These are phyloP conservation scores for Acrocephalus arundinaceus DNA, from an alignment of 2,113 vertebrate species.

Conservation along the genomic window DNA sequence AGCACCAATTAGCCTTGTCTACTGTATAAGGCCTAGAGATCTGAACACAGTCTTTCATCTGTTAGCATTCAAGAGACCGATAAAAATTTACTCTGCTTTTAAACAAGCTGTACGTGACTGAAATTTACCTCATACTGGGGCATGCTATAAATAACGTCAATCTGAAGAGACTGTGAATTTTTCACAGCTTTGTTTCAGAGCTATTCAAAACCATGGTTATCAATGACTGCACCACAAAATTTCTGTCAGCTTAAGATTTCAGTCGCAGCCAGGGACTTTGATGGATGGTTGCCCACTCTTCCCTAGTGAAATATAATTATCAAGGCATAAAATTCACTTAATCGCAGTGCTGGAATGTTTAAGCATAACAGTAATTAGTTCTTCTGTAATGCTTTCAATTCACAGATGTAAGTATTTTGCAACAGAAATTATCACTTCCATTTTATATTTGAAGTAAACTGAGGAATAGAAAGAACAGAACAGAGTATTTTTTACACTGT, in stretches of 20 bases:
- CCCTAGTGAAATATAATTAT: constrained; percentile 38
- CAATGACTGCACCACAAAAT: constrained; percentile 70
- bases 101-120: constrained; percentile 70
- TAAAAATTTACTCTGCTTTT: constrained; percentile 74
- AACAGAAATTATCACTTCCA: constrained; percentile 17
- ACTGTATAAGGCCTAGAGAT: constrained; percentile 51
- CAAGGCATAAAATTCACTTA: constrained; percentile 40
- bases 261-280: constrained; percentile 64
- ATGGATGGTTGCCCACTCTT: constrained; percentile 49
- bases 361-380: constrained; percentile 29
- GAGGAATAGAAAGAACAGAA: neutral
- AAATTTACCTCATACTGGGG: constrained; percentile 71
- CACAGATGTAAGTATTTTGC: constrained; percentile 15
- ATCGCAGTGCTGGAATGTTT: neutral
- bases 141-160: constrained; percentile 66
- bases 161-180: constrained; percentile 74
- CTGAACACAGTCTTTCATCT: constrained; percentile 69
- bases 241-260: constrained; percentile 65
- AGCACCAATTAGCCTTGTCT: constrained; percentile 70
- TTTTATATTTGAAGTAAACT: constrained; percentile 42
- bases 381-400: constrained; percentile 25
- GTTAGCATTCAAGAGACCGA: constrained; percentile 70
- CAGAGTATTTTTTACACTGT: neutral
- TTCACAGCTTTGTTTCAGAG: constrained; percentile 74
- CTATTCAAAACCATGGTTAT: constrained; percentile 74